phyloP scores from a whole-genome alignment of 2,888 invertebrate species.

The Hipparchia semele region DNA sequence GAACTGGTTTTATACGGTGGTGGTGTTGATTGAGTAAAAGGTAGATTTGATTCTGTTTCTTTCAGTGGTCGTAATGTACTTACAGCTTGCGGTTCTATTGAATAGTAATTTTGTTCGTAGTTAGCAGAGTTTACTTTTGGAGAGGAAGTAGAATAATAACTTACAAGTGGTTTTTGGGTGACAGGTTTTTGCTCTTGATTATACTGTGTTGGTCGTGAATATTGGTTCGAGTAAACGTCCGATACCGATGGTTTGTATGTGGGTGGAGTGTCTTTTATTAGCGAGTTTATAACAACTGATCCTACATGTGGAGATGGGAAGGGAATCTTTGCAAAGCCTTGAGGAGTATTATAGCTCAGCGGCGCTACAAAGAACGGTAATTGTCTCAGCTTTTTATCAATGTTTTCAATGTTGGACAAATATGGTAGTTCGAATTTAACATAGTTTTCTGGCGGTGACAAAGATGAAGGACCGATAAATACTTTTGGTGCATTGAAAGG shows the following conservation, averaged over 20 bases:
- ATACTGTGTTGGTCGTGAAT: constrained; percentile 50
- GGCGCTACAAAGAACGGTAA: constrained; percentile 94
- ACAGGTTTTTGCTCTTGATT: constrained; percentile 61
- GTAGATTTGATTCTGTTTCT: constrained; percentile 47
- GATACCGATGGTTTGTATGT: constrained; percentile 45
- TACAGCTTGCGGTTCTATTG: constrained; percentile 72
- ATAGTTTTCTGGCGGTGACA: constrained; percentile 88
- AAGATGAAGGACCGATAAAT: constrained; percentile 91
- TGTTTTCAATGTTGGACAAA: constrained; percentile 88
- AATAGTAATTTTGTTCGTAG: constrained; percentile 66
- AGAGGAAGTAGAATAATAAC: constrained; percentile 70
- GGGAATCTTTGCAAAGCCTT: constrained; percentile 92
- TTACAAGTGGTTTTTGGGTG: constrained; percentile 70
- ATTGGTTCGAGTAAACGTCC: constrained; percentile 53
- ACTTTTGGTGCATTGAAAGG: constrained; percentile 87
- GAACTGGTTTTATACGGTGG: constrained; percentile 58
- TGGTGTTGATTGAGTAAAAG: constrained; percentile 45
- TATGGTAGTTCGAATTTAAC: constrained; percentile 93
- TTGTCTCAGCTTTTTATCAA: constrained; percentile 88
- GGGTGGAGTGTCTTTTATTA: constrained; percentile 61
- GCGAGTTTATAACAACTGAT: constrained; percentile 89
- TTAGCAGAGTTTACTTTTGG: constrained; percentile 58
- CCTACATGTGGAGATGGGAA: constrained; percentile 94
- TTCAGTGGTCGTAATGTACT: constrained; percentile 60
- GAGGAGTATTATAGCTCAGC: constrained; percentile 91